Conservation (phyloP, 2,888 invertebrate species). For the Beris morrisii region DNA sequence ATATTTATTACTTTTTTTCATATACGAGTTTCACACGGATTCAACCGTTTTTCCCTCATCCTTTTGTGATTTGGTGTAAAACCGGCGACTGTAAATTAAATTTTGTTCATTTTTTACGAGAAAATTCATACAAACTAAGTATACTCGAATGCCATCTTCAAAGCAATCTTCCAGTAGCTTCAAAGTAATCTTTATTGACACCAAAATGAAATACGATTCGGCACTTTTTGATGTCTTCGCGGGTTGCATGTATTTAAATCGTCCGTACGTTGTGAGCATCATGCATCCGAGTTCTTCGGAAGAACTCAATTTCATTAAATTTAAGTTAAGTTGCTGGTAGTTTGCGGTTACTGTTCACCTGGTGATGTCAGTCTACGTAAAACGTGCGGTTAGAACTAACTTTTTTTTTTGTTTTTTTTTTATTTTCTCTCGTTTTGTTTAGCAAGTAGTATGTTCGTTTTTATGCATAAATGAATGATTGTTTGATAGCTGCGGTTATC, state of each 20-base stretch:
- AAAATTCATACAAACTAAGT: no score
- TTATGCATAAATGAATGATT: no score
- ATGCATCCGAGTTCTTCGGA: slow-evolving; percentile 19
- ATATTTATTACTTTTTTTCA: no score
- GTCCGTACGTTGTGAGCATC: neutral
- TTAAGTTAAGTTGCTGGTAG: slow-evolving; percentile 23
- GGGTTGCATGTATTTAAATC: slow-evolving; percentile 30
- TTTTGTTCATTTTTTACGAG: slow-evolving; percentile 11
- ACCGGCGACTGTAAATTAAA: slow-evolving; percentile 19
- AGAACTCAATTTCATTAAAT: slow-evolving; percentile 29
- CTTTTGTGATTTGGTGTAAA: no score
- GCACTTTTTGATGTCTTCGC: slow-evolving; percentile 36
- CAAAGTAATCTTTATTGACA: slow-evolving; percentile 37
- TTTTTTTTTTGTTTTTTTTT: slow-evolving; percentile 4
- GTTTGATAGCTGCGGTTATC: no score
- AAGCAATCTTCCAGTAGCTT: slow-evolving; percentile 37
- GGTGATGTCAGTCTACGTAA: slow-evolving; percentile 25
- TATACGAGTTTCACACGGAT: no score
- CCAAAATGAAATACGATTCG: slow-evolving; percentile 38
- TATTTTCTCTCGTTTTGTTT: neutral
- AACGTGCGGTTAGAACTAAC: slow-evolving; percentile 16
- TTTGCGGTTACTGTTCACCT: slow-evolving; percentile 22
- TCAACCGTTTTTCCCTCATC: no score
- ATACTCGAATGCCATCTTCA: slow-evolving; percentile 1
- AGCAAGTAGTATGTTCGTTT: neutral